Percentiles rank a stretch among this genome's conserved stretches.
Evolutionary conservation across 2,113 vertebrate species (phyloP).

Genomic region (Melanostigma gelatinosum): DNA sequence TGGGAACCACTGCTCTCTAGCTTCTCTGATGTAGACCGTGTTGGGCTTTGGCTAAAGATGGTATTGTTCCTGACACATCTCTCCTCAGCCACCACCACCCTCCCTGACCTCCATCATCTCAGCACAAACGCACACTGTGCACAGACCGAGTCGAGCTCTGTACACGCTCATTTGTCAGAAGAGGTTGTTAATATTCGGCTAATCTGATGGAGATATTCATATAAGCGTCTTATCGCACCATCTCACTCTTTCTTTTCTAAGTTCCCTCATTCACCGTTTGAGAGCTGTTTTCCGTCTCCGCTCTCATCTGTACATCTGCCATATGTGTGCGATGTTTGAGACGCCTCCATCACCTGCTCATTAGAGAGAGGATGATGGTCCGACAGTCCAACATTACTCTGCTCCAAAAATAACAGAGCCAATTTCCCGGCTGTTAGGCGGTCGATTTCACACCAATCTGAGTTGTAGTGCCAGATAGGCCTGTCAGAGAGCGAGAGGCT

Average conservation of each 20-base stretch:
- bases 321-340: conserved; percentile 44
- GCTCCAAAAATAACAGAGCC: conserved; percentile 85
- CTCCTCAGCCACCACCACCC: background rate
- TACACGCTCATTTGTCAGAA: conserved; percentile 25
- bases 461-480: conserved; percentile 64
- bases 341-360: conserved; percentile 78
- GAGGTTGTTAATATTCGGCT: conserved; percentile 39
- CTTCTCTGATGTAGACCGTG: background rate
- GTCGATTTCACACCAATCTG: conserved; percentile 86
- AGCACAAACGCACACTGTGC: conserved; percentile 6
- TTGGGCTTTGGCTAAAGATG: conserved; percentile 17
- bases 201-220: conserved; percentile 38
- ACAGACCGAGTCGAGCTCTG: conserved; percentile 16
- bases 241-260: background rate
- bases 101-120: conserved; percentile 18
- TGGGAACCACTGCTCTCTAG: background rate
- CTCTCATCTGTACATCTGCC: conserved; percentile 52
- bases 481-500: conserved; percentile 55
- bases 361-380: conserved; percentile 80
- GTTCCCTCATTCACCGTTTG: conserved; percentile 17
- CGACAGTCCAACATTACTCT: conserved; percentile 74
- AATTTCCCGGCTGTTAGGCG: conserved; percentile 84
- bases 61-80: conserved; percentile 36
- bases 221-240: conserved; percentile 7
- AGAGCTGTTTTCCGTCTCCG: background rate